Evolutionary conservation across 2,888 invertebrate genomes (phyloP), one percentile per base, ranked within the genome.

Genomic region (Agrotis segetum): DNA sequence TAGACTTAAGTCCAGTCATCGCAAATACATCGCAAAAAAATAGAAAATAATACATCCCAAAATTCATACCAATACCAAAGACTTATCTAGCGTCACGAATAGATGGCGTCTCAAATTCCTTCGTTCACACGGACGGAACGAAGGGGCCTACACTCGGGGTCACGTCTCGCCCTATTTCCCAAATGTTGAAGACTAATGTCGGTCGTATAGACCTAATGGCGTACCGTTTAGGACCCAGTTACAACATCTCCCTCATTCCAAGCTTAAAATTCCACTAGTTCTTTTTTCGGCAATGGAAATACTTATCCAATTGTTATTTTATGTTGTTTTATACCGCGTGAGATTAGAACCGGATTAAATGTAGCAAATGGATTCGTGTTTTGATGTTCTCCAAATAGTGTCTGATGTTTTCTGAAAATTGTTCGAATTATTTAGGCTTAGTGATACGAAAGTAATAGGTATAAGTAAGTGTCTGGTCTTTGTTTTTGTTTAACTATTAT

Each of bases 121-220:
- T 53, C 63, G 40, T 49, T 65, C 49, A 65, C 53, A 60, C 55
- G 16, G 34, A 52, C 59, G 19, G 52, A 46, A 40, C 61, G 50
- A 55, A 63, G 24, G 11, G 40, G 49, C 71, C 75, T 61, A 65
- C 24, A 50, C 58, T 47, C 24, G 50, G 67, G 75, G 86, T 86
- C 88, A 88, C 89, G 88, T 88, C 68, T 66, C 84, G 79, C 74
- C 85, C 84, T 83, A 85, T 84, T 85, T 82, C 83, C 81, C 83
- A 67, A 77, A 80, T 83, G 76, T 81, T 80, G 71, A 82, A 87
- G 88, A 88, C 87, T 89, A 88, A 89, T 90, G 87, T 60, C 74
- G 79, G 79, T 86, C 87, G 83, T 88, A 86, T 71, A 87, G 74
- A 81, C 85, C 84, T 90, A 90, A 91, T 89, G 88, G 86, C 76